Conservation (phyloP, 2,113 vertebrate genomes). For the Otis tarda region DNA sequence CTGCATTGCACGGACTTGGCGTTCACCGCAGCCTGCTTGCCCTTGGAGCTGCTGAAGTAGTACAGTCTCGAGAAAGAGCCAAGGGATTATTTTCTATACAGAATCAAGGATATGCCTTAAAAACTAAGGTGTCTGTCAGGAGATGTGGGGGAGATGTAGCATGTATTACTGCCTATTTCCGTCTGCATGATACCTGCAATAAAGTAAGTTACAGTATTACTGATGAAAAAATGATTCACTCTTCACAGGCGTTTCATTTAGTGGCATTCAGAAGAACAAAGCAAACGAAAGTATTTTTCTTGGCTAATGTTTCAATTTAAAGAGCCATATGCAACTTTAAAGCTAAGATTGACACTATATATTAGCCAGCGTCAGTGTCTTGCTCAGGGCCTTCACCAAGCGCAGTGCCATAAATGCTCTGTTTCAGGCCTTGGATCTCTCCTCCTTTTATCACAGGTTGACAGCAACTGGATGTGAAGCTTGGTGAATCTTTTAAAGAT, state of each 20-base stretch:
- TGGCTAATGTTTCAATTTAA: not conserved
- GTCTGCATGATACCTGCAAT: not conserved
- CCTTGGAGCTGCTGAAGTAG: not conserved
- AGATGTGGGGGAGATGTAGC: not conserved
- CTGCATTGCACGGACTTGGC: not conserved
- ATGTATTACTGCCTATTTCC: not conserved
- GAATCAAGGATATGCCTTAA: not conserved
- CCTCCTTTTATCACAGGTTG: not conserved
- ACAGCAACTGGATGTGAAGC: not conserved
- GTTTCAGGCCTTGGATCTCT: not conserved
- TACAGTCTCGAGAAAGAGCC: not conserved
- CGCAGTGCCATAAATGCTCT: accelerated
- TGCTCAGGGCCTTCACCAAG: not conserved
- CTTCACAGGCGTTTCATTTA: not conserved
- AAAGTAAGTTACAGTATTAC: not conserved
- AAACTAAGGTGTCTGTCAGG: not conserved
- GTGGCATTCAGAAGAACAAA: not conserved
- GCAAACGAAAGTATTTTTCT: not conserved
- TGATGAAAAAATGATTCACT: not conserved
- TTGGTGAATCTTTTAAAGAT: not conserved
- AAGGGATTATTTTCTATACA: not conserved
- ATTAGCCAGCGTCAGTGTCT: not conserved
- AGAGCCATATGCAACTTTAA: not conserved
- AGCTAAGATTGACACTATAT: not conserved
- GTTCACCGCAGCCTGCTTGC: not conserved